Conservation (phyloP, 2,113 vertebrate species). For the Cavia aperea region DNA sequence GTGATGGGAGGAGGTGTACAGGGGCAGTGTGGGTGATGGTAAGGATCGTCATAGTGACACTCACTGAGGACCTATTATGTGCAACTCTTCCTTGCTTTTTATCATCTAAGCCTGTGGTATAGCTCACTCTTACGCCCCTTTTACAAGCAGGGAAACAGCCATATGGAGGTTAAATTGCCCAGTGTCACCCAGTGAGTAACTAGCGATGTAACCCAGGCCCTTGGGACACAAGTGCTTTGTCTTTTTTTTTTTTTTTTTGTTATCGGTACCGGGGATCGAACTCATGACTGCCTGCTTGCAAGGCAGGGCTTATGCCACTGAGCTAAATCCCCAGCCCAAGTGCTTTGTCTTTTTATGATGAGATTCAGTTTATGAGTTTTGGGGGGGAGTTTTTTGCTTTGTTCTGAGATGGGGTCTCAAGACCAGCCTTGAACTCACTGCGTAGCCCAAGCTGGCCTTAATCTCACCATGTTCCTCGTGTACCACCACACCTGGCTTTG, state of each 20-base stretch:
- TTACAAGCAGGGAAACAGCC: background rate
- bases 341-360: background rate
- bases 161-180: background rate
- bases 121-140: background rate
- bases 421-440: background rate
- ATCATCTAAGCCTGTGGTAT: background rate
- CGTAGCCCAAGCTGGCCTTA: background rate
- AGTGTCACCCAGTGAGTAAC: fast-evolving
- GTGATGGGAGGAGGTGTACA: background rate
- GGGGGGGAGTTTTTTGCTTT: background rate
- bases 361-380: background rate
- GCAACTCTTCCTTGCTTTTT: background rate
- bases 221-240: background rate
- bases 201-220: background rate
- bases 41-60: background rate
- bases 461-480: background rate
- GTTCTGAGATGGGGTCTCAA: background rate
- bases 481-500: background rate
- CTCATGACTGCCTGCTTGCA: too few species aligned
- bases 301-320: too few species aligned
- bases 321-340: too few species aligned
- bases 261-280: too few species aligned
- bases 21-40: background rate
- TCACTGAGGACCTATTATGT: background rate
- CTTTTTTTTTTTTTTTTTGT: background rate